Base-by-base conservation (phyloP, 1,140 invertebrate genomes). In the Stenopsyche tienmushanensis region DNA sequence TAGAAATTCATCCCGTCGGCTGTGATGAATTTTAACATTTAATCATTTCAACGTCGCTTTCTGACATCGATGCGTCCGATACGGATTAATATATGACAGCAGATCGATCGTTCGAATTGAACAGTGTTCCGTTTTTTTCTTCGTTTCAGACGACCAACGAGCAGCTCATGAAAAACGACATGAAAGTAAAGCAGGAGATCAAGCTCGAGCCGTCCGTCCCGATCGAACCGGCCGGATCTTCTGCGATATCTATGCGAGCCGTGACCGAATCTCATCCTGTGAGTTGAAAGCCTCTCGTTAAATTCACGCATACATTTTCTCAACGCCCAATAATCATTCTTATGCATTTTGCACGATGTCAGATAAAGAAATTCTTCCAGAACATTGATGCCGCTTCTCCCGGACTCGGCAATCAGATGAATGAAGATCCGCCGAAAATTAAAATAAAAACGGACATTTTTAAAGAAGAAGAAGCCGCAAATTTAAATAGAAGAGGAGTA, bases 361-460 rank as follows among this genome's bases (percentile, higher is more conserved):
- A n/a, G n/a, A n/a, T n/a, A n/a, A n/a, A n/a, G n/a, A n/a, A n/a
- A n/a, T n/a, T n/a, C n/a, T n/a, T n/a, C n/a, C n/a, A n/a, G n/a
- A n/a, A 34, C 5, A 47, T 47, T 47, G 44, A 47, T 15, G n/a
- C 18, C 15, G n/a, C 9, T 26, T n/a, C 18, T 2, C 25, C 57
- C 1, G 24, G 8, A 24, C 21, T 60, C 10, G 24, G 21, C 7
- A 60, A 60, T 26, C 42, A n/a, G 15, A 13, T 59, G 17, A 23
- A 13, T 17, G 67, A 69, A 25, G 67, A 69, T 21, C 52, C 52
- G 8, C 68, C 68, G 25, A 66, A 70, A 55, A 70, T 70, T 25
- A 70, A 70, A 53, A 70, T 70, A 2, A 70, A 70, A 49, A 70
- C 68, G 0, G 68, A 70, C 41, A 50, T 70, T 49, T 70, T 70